Percentiles rank a stretch among this genome's conserved stretches.
Conservation (phyloP, 1,140 invertebrate species). For the Pseudomyrmex pallidus region DNA sequence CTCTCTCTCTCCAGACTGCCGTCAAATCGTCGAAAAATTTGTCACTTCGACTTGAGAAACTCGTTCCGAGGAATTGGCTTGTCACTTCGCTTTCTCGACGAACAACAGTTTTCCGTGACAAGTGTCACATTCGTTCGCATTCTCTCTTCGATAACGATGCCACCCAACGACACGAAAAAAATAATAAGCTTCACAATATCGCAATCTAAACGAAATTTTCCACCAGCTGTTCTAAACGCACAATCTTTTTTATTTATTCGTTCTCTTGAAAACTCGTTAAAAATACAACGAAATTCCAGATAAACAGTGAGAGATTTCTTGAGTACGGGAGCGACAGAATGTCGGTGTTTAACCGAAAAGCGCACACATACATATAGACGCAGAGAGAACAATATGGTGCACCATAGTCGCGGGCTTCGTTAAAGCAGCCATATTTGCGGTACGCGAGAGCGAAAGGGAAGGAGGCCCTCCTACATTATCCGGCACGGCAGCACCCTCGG, state of each 20-base stretch:
- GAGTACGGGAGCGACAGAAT: background rate
- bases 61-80: background rate
- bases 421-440: conserved; percentile 84
- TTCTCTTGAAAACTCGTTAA: background rate
- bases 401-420: conserved; percentile 76
- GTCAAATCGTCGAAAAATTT: conserved; percentile 58
- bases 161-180: background rate
- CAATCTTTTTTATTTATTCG: too few species aligned
- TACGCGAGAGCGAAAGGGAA: conserved; percentile 63
- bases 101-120: background rate
- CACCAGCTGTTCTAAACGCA: too few species aligned
- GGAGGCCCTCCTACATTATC: conserved; percentile 78
- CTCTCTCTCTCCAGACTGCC: conserved; percentile 17
- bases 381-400: conserved; percentile 78
- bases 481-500: conserved; percentile 75
- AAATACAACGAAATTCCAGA: background rate
- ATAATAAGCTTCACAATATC: too few species aligned
- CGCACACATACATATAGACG: conserved; percentile 56
- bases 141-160: background rate
- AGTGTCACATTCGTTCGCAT: background rate
- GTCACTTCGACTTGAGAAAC: conserved; percentile 43
- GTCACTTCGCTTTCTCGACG: background rate
- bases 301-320: conserved; percentile 12
- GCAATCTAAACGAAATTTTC: too few species aligned
- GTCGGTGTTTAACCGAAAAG: conserved; percentile 46